Conservation (phyloP, 2,113 vertebrate species). For the Chloropsis cyanopogon region DNA sequence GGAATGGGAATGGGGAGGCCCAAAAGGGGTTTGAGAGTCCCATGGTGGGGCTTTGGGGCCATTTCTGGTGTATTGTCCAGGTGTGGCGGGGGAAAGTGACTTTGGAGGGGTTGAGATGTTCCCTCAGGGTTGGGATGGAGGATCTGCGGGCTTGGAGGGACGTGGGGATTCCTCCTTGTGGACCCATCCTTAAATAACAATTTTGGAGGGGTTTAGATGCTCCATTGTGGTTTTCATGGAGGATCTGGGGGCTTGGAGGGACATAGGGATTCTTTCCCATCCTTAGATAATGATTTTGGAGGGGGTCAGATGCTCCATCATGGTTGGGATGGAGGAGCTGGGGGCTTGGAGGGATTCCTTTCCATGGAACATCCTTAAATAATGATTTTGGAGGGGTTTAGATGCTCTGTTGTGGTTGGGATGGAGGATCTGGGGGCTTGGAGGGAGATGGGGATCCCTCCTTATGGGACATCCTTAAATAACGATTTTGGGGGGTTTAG, state of each 20-base stretch:
- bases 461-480: background rate
- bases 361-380: background rate
- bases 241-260: background rate
- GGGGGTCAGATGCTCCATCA: accelerated
- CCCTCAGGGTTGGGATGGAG: too few species aligned
- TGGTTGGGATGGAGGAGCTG: too few species aligned
- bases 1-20: too few species aligned
- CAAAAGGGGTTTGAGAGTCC: background rate
- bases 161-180: accelerated
- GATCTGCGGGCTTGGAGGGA: too few species aligned
- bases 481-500: too few species aligned
- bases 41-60: accelerated
- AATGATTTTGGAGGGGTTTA: accelerated
- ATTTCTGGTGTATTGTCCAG: accelerated
- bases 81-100: background rate
- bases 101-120: background rate
- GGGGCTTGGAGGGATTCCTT: background rate
- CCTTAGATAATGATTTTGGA: too few species aligned
- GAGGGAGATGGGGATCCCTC: too few species aligned
- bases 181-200: accelerated
- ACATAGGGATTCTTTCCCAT: accelerated
- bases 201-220: accelerated
- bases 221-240: accelerated
- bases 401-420: too few species aligned
- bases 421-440: too few species aligned